These are phyloP conservation scores for Dinomys branickii DNA, from an alignment of 2,113 vertebrate species.

Conservation along the genomic window DNA sequence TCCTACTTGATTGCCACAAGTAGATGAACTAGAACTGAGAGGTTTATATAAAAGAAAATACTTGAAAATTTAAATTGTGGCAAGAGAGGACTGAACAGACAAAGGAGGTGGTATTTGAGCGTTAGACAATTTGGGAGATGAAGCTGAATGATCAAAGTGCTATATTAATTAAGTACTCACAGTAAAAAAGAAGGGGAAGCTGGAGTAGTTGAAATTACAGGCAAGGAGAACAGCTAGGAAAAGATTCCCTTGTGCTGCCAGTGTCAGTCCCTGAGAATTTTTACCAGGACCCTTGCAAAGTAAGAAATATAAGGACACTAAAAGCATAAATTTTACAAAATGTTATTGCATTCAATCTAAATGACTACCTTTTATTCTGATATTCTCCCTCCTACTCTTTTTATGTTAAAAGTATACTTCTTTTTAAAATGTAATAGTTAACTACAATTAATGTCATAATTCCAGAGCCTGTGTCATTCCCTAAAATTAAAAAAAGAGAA, in stretches of 20 bases:
- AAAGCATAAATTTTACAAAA: neutral
- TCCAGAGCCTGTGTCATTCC: neutral
- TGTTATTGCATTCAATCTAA: neutral
- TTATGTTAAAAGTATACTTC: neutral
- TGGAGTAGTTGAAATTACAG: neutral
- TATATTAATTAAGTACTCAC: neutral
- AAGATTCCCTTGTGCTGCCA: neutral
- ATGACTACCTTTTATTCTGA: neutral
- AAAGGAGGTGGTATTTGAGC: neutral
- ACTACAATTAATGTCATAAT: neutral
- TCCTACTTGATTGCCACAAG: neutral
- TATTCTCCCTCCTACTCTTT: neutral
- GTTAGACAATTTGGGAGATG: neutral
- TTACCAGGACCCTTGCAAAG: neutral
- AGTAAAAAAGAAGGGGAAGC: neutral
- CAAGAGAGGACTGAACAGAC: neutral
- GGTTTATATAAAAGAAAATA: slow-evolving; percentile 3
- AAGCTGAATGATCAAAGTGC: neutral
- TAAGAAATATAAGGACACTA: neutral
- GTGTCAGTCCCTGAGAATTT: neutral
- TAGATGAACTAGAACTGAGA: neutral
- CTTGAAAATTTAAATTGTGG: neutral
- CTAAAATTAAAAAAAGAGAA: neutral
- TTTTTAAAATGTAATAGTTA: neutral
- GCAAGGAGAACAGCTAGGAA: neutral